Evolutionary conservation across 2,797 vertebrate species (phyloP).

Genomic region (Xenopus petersii): DNA sequence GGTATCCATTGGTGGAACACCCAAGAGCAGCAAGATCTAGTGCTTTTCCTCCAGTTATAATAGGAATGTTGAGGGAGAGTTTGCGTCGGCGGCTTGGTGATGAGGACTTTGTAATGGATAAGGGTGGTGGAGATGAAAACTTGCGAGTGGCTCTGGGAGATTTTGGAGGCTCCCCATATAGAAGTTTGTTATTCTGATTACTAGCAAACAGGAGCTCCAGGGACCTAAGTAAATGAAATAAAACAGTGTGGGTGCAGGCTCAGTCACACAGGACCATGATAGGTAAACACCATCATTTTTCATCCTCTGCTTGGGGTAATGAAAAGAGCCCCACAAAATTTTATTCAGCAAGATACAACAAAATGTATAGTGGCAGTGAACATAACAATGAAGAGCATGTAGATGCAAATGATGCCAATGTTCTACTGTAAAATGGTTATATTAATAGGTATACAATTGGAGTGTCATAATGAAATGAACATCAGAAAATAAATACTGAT

Average conservation of each 20-base stretch:
- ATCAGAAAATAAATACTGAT: no score
- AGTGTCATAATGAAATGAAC: no score
- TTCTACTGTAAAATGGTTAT: no score
- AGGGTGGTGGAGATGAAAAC: slow-evolving; percentile 91
- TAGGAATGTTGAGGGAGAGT: slow-evolving; percentile 96
- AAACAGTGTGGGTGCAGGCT: fast-evolving
- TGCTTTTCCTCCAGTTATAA: slow-evolving; percentile 96
- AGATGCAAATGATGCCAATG: no score
- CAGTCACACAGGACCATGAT: fast-evolving
- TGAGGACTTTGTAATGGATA: slow-evolving; percentile 86
- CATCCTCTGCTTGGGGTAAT: no score
- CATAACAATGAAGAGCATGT: no score
- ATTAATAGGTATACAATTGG: no score
- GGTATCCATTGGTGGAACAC: slow-evolving; percentile 90
- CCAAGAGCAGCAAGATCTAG: slow-evolving; percentile 91
- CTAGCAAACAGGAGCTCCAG: slow-evolving; percentile 94
- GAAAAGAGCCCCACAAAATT: no score
- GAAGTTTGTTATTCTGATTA: slow-evolving; percentile 91
- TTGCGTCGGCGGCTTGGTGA: slow-evolving; percentile 92
- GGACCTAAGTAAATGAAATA: slow-evolving; percentile 66
- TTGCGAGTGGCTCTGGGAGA: slow-evolving; percentile 92
- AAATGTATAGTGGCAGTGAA: no score
- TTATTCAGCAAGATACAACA: no score
- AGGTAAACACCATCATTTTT: no score
- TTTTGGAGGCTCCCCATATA: slow-evolving; percentile 92